Evolutionary conservation across 2,113 vertebrate genomes (phyloP).

Genomic region (Natator depressus): DNA sequence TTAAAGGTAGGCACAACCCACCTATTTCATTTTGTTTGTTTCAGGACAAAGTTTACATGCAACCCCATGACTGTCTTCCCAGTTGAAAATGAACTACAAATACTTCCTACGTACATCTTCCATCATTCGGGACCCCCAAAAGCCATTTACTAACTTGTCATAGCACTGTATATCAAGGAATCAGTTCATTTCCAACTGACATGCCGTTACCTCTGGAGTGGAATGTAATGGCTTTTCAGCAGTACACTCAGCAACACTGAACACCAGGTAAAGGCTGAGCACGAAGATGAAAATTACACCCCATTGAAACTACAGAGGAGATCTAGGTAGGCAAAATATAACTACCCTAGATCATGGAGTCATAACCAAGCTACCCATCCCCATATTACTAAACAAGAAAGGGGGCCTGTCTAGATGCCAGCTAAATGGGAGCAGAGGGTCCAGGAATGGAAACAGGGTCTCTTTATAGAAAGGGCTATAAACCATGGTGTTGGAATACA

Average conservation of each 20-base stretch:
- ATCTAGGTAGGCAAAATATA: not conserved
- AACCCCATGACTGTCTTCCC: not conserved
- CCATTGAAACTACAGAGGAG: not conserved
- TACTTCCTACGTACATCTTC: not conserved
- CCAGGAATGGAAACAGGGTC: not conserved
- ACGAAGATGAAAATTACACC: not conserved
- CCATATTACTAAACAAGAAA: too few relatives aligned
- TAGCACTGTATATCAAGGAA: not conserved
- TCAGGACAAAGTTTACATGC: not conserved
- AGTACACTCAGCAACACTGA: not conserved
- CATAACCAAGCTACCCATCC: not conserved
- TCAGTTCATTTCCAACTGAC: not conserved
- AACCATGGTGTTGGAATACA: not conserved
- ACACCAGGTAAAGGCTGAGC: not conserved
- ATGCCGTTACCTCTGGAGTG: not conserved
- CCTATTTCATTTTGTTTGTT: not conserved
- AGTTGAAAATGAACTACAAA: not conserved
- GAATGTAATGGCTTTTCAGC: not conserved
- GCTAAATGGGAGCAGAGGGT: not conserved
- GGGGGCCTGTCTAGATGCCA: too few relatives aligned
- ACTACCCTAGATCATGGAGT: too few relatives aligned
- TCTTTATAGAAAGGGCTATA: not conserved
- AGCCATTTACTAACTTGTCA: not conserved
- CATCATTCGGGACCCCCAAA: not conserved
- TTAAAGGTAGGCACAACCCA: constrained; percentile 88